These are phyloP conservation scores for Hycleus cichorii DNA, from an alignment of 1,140 invertebrate species.

Conservation along the genomic window DNA sequence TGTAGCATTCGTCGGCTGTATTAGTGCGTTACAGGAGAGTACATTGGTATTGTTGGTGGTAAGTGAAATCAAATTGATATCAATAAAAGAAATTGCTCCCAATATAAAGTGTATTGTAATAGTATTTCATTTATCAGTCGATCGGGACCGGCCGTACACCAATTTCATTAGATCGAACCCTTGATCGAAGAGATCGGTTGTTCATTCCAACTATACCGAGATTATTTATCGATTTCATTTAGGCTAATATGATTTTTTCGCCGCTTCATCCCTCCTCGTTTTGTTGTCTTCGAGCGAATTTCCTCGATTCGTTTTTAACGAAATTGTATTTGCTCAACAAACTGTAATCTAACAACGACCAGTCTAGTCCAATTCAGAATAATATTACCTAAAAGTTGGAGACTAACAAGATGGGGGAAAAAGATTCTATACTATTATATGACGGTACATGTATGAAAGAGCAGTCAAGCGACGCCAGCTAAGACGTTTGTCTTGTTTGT, in stretches of 20 bases:
- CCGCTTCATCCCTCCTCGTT: too few relatives aligned
- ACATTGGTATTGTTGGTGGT: conserved; percentile 52
- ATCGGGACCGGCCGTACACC: too few relatives aligned
- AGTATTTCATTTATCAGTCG: neutral
- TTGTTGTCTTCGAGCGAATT: too few relatives aligned
- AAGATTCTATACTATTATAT: conserved; percentile 6
- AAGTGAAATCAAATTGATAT: conserved; percentile 37
- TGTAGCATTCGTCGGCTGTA: conserved; percentile 67
- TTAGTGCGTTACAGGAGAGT: conserved; percentile 62
- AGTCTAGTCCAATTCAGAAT: neutral
- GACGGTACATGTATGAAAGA: conserved; percentile 14
- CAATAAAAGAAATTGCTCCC: neutral
- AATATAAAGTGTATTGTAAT: neutral
- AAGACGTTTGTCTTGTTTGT: conserved; percentile 30
- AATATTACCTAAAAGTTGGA: conserved; percentile 3
- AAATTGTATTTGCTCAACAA: too few relatives aligned
- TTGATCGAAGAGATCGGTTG: too few relatives aligned
- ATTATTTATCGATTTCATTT: too few relatives aligned
- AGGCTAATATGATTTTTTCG: too few relatives aligned
- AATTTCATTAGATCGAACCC: too few relatives aligned
- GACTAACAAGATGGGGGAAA: neutral
- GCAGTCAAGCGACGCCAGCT: conserved; percentile 27
- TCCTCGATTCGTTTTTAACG: too few relatives aligned
- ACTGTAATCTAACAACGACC: too few relatives aligned
- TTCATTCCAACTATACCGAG: too few relatives aligned